A percentile compares a stretch with the other conserved stretches of the same genome.
These are phyloP conservation scores for Hemichromis elongatus DNA, from an alignment of 2,113 vertebrate species.

Conservation along the genomic window DNA sequence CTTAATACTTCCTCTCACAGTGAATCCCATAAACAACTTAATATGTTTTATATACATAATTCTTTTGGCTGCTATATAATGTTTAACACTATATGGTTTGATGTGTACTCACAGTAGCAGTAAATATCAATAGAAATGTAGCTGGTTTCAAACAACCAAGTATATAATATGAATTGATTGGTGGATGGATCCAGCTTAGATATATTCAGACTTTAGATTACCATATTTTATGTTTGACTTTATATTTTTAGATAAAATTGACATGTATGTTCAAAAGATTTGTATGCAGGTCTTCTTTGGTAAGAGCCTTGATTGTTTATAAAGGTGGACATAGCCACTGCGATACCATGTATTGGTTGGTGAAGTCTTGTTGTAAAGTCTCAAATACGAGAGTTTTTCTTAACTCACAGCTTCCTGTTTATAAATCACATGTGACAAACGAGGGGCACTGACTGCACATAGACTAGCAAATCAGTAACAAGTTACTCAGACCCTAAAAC, in stretches of 20 bases:
- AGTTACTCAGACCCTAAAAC: not conserved
- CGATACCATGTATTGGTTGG: not conserved
- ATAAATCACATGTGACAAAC: not conserved
- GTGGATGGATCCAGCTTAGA: not conserved
- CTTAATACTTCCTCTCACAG: not conserved
- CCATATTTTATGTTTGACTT: not conserved
- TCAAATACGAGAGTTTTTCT: not conserved
- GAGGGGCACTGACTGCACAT: not conserved
- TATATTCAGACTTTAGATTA: not conserved
- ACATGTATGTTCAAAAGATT: not conserved
- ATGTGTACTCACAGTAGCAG: not conserved
- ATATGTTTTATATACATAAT: not conserved
- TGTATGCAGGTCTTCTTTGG: not conserved
- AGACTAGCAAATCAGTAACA: not conserved
- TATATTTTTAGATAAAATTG: not conserved
- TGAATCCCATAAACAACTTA: not conserved
- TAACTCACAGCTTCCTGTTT: not conserved
- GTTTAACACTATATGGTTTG: not conserved
- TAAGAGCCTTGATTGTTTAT: not conserved
- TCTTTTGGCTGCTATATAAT: not conserved
- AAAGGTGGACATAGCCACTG: not conserved
- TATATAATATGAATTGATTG: not conserved
- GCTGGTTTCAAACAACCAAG: not conserved
- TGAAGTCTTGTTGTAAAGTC: not conserved
- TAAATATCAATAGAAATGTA: not conserved